Conservation (phyloP, 2,113 vertebrate species). For the Dicerorhinus sumatrensis region DNA sequence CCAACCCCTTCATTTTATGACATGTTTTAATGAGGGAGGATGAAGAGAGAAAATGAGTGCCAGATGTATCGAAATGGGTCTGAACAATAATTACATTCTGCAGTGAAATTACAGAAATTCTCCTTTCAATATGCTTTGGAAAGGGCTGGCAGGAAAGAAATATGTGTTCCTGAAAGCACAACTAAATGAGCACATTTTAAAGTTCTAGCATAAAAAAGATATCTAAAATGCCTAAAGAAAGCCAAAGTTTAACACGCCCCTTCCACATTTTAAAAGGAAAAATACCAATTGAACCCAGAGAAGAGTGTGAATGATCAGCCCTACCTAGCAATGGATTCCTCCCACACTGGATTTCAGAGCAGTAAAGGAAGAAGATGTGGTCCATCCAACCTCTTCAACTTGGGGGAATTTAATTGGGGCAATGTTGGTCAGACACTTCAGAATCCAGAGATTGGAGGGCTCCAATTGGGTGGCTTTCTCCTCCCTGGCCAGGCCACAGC, state of each 20-base stretch:
- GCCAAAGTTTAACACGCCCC: not conserved
- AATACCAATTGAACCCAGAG: not conserved
- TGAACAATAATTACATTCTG: conserved; percentile 65
- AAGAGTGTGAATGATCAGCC: not conserved
- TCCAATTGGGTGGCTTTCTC: accelerated
- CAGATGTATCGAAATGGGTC: conserved; percentile 56
- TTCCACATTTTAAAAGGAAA: not conserved
- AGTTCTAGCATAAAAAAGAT: not conserved
- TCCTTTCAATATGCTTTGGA: conserved; percentile 25
- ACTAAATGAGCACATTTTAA: not conserved
- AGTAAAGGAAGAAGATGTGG: not conserved
- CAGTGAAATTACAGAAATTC: conserved; percentile 60
- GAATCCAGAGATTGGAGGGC: not conserved
- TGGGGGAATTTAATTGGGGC: too few relatives aligned
- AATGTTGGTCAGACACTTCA: not conserved
- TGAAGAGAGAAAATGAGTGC: conserved; percentile 56
- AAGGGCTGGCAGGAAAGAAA: conserved; percentile 26
- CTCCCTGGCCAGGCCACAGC: accelerated
- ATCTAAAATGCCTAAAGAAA: not conserved
- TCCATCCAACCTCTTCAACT: not conserved
- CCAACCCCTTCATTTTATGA: conserved; percentile 62
- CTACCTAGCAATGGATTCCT: not conserved
- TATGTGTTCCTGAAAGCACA: not conserved
- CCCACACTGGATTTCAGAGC: not conserved
- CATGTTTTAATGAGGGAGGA: conserved; percentile 52